Conservation (phyloP, 2,113 vertebrate species). For the Alaudala cheleensis region DNA sequence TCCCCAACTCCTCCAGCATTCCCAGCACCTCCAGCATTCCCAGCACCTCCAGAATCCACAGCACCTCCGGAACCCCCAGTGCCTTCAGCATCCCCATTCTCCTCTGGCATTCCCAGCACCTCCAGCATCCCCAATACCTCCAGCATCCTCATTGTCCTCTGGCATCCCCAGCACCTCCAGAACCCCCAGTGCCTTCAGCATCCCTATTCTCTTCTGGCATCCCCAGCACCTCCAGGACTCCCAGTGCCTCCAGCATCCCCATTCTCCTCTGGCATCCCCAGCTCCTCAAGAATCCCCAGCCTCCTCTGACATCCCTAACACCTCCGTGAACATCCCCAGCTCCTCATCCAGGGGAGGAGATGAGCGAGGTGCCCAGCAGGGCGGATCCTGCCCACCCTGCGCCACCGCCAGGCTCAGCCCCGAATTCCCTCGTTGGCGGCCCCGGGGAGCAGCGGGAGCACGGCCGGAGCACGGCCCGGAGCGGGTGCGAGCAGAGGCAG, state of each 20-base stretch:
- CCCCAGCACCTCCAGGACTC: too few species aligned
- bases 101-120: not conserved
- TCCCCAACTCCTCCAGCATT: too few species aligned
- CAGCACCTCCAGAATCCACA: too few species aligned
- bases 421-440: rapidly evolving
- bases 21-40: not conserved
- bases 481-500: not conserved
- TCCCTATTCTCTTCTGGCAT: not conserved
- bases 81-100: not conserved
- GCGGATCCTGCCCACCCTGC: not conserved
- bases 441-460: rapidly evolving
- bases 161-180: not conserved
- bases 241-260: rapidly evolving
- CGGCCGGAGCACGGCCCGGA: rapidly evolving
- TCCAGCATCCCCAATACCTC: rapidly evolving
- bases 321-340: not conserved
- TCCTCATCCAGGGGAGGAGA: not conserved
- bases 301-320: not conserved
- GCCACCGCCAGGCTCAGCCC: not conserved
- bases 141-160: too few species aligned
- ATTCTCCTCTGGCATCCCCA: not conserved
- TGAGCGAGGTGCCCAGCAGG: not conserved
- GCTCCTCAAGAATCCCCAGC: rapidly evolving
- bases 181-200: rapidly evolving
- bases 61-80: rapidly evolving